Evolutionary conservation across 2,888 invertebrate species (phyloP).

Genomic region (Philereme transversata): DNA sequence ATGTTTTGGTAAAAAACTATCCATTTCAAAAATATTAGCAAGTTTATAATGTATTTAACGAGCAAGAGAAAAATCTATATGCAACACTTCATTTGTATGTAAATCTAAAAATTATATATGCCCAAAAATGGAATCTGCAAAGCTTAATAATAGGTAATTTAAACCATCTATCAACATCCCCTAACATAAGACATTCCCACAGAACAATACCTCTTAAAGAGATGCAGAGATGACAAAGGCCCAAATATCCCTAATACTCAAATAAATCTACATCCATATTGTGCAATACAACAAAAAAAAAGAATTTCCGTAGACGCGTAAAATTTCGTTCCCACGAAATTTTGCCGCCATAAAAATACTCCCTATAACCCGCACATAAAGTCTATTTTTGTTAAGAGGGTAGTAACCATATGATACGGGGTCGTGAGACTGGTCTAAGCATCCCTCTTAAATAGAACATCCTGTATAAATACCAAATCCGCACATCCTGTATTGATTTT

Average conservation of each 20-base stretch:
- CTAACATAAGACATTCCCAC: constrained; percentile 4
- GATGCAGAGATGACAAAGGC: constrained; percentile 22
- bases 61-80: too few species aligned
- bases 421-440: constrained; percentile 77
- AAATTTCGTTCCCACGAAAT: constrained; percentile 75
- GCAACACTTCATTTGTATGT: too few species aligned
- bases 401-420: constrained; percentile 57
- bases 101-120: too few species aligned
- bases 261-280: constrained; percentile 37
- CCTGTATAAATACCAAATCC: constrained; percentile 67
- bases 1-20: too few species aligned
- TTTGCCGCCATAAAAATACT: constrained; percentile 24
- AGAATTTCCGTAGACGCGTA: constrained; percentile 73
- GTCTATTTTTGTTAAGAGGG: constrained; percentile 31
- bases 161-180: constrained; percentile 14
- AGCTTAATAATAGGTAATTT: background rate
- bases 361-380: constrained; percentile 25
- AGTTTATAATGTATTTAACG: too few species aligned
- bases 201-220: constrained; percentile 23
- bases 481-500: constrained; percentile 62
- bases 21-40: too few species aligned
- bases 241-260: constrained; percentile 38
- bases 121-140: too few species aligned
- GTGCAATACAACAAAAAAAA: constrained; percentile 42
- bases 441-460: constrained; percentile 75